A percentile compares a stretch with the other conserved stretches of the same genome.
Conservation (phyloP, 2,888 invertebrate species). For the Gymnosoma rotundatum region DNA sequence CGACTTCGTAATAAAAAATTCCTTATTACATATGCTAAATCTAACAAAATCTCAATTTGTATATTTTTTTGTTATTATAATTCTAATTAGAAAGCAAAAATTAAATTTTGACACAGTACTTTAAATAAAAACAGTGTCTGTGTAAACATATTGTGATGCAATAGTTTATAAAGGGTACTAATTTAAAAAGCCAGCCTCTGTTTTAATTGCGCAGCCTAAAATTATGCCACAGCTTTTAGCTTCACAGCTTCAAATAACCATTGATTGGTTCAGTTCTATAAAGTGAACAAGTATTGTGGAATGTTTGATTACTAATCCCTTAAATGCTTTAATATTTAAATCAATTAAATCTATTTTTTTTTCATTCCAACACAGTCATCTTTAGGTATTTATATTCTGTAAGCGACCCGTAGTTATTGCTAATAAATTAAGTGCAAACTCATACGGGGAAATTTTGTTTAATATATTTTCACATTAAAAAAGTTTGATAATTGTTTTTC, state of each 20-base stretch:
- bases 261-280: neutral
- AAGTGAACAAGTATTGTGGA: neutral
- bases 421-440: slow-evolving; percentile 36
- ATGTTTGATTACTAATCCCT: slow-evolving; percentile 38
- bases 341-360: slow-evolving; percentile 28
- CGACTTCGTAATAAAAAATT: too few species aligned
- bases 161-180: neutral
- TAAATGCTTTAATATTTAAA: slow-evolving; percentile 8
- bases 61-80: too few species aligned
- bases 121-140: too few species aligned
- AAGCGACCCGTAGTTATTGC: neutral
- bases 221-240: neutral
- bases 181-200: neutral
- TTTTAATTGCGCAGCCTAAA: neutral
- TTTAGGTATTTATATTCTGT: slow-evolving; percentile 11
- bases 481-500: slow-evolving; percentile 26
- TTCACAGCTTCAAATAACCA: neutral
- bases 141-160: too few species aligned
- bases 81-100: too few species aligned
- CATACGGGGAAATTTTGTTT: slow-evolving; percentile 34
- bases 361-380: slow-evolving; percentile 44
- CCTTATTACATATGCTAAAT: too few species aligned
- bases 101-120: too few species aligned
- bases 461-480: slow-evolving; percentile 25
- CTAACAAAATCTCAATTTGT: too few species aligned